These are phyloP conservation scores for Ceratosolen solmsi DNA, from an alignment of 1,140 invertebrate genomes.

Conservation along the genomic window DNA sequence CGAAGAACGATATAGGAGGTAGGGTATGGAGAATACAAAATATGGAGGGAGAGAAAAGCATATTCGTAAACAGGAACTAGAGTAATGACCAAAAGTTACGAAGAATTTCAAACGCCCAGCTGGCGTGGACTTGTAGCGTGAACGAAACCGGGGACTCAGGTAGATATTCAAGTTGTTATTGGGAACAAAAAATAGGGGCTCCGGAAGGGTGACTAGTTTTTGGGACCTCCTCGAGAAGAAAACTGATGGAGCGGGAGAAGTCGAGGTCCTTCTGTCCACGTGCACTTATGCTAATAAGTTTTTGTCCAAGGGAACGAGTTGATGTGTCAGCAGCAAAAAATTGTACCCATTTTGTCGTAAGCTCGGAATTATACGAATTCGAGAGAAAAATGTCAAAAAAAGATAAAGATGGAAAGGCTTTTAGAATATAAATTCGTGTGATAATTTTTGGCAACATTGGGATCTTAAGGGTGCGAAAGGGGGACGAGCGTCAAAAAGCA, in stretches of 20 bases:
- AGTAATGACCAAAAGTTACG: conserved; percentile 20
- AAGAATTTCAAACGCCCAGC: background rate
- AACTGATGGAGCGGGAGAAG: background rate
- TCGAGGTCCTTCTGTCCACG: background rate
- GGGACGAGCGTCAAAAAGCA: background rate
- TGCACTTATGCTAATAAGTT: conserved; percentile 11
- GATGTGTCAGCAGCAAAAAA: background rate
- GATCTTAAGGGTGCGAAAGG: background rate
- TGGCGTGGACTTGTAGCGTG: background rate
- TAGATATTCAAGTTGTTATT: background rate
- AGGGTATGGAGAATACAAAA: background rate
- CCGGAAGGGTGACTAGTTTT: conserved; percentile 13
- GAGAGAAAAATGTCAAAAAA: background rate
- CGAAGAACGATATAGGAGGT: background rate
- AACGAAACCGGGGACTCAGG: background rate
- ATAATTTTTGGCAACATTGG: background rate
- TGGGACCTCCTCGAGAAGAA: background rate
- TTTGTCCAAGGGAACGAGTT: background rate
- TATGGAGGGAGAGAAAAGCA: background rate
- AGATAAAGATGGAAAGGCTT: background rate
- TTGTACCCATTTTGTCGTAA: background rate
- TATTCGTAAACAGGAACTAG: conserved; percentile 35
- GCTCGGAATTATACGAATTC: background rate
- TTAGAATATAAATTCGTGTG: background rate
- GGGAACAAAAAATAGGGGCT: background rate